These are phyloP conservation scores for Bucco capensis DNA, from an alignment of 2,113 vertebrate genomes.

Conservation along the genomic window DNA sequence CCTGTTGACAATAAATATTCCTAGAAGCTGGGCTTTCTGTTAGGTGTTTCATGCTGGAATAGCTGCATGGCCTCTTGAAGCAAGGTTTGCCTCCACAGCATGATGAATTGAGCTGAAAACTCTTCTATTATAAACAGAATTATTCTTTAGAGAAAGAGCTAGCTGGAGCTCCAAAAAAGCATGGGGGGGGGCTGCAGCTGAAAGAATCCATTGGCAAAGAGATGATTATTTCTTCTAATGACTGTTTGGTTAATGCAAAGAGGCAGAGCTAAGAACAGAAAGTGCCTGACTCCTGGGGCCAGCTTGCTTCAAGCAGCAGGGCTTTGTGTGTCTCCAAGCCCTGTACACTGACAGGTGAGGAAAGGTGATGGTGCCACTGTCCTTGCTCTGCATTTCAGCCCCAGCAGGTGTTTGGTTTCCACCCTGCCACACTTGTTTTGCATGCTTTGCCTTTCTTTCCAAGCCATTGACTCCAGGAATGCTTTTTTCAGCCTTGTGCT, in stretches of 20 bases:
- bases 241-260: neutral
- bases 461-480: conserved; percentile 33
- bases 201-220: neutral
- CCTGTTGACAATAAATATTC: neutral
- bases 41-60: neutral
- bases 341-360: neutral
- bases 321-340: accelerated
- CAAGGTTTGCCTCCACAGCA: neutral
- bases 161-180: neutral
- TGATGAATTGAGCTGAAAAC: neutral
- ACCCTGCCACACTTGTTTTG: neutral
- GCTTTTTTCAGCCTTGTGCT: conserved; percentile 24
- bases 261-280: neutral
- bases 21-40: neutral
- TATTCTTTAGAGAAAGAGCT: too few relatives aligned
- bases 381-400: neutral
- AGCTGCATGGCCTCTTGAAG: neutral
- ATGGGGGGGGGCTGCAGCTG: neutral
- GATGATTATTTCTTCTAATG: neutral
- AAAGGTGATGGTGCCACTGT: neutral
- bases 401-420: neutral
- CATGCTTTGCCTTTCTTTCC: conserved; percentile 30
- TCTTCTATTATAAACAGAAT: neutral
- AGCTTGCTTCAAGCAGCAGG: neutral
- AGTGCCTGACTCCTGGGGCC: neutral